Base-by-base conservation (phyloP, 2,888 invertebrate species). In the Nomada ruficornis region DNA sequence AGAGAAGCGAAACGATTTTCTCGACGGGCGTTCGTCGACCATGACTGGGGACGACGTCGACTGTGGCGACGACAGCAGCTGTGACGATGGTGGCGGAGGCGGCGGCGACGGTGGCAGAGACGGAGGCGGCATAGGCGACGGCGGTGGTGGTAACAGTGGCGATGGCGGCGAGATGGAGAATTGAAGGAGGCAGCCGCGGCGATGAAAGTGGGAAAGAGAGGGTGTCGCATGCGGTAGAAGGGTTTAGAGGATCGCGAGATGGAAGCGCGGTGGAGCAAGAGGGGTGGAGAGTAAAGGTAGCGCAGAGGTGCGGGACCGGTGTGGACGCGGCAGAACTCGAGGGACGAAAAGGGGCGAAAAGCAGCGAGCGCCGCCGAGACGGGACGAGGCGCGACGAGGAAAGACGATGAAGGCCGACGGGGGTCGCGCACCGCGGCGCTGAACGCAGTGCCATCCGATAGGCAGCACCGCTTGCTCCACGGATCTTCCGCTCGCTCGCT, bases 391-490 rank as follows among this genome's bases (percentile, higher is more conserved):
- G 74, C 72, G 82, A 86, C 91, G 90, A 90, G 86, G 85, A 84
- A 79, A 78, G 80, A 86, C 90, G 90, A 90, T 65, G 86, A 83
- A 81, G 85, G 82, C 86, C 88, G 88, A 89, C 77, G 84, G 85
- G 89, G 86, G 87, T 89, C 86, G 87, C 83, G 84, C 87, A 91
- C 90, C 87, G 91, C 90, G 91, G 90, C 89, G 90, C 89, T 92
- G 92, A 90, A 89, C 88, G 90, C 91, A 90, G 90, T 91, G 89
- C 91, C 90, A 91, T 90, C 91, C 91, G 91, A 90, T 91, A 91
- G 91, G 90, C 91, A 90, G 90, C 90, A 91, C 88, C 91, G 91
- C 89, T 90, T 91, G 90, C 88, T 91, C 90, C 89, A 89, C 89
- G 89, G 88, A 86, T 89, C 75, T 78, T 86, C 80, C 73, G 84